Evolutionary conservation across 2,797 vertebrate species (phyloP), one percentile per base, ranked within the genome.

Genomic region (Eurystomus glaucurus): DNA sequence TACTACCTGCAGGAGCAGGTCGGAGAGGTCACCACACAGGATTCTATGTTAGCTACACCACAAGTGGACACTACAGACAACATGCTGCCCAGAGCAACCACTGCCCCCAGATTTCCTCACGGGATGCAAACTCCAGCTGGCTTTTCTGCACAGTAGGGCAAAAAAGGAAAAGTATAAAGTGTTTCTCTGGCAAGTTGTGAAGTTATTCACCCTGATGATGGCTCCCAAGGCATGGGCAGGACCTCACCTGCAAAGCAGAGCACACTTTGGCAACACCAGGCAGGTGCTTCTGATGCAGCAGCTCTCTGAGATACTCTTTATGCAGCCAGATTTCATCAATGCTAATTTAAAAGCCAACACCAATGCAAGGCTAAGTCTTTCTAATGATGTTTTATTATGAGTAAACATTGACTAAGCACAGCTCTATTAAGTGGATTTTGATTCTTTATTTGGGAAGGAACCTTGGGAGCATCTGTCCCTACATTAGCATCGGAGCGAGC

Each of bases 341-440:
- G 71, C 9, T 41, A 41, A 41, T 41, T 41, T 41, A 76, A 88
- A 94, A 93, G 88, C 46, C 57, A 81, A 69, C 0, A 3, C 29
- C 93, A 96, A 93, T 89, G 84, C 84, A 65, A 70, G 57, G 33
- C 60, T 88, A 83, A 65, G 57, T 84, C 61, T 22, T 61, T 65
- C 85, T 74, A 93, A 80, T 57, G 79, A 55, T 90, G 33, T 88
- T 93, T 95, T 94, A 95, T 96, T 95, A 84, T 64, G 37, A 94
- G 92, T 90, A 94, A 96, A 94, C 85, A 91, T 4, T 80, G 69
- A 57, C 61, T 91, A 94, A 96, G 89, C 77, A 70, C 58, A 79
- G 43, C 33, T 0, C 12, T 54, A 93, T 90, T 94, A 94, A 92
- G 62, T 11, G 54, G 92, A 94, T 89, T 96, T 92, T 75, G 18